Evolutionary conservation across 2,888 invertebrate genomes (phyloP).

Genomic region (Bembecia ichneumoniformis): DNA sequence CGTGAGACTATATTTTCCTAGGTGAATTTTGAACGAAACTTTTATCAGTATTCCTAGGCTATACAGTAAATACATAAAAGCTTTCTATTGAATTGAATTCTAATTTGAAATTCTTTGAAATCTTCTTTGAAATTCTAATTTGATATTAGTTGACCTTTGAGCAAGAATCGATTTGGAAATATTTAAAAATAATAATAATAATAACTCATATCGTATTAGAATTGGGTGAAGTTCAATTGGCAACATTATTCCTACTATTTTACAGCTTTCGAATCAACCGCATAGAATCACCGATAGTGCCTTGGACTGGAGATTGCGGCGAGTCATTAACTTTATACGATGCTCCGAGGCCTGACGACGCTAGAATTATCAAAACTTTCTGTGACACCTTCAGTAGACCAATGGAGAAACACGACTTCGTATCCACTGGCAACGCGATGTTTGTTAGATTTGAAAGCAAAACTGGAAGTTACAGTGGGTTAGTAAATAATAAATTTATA

Average conservation of each 20-base stretch:
- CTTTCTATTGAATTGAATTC: too few relatives aligned
- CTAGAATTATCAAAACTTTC: conserved; percentile 92
- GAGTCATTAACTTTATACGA: conserved; percentile 93
- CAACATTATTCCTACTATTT: not conserved
- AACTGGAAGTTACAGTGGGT: conserved; percentile 92
- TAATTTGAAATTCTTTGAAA: too few relatives aligned
- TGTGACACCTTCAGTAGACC: conserved; percentile 94
- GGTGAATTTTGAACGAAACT: conserved; percentile 52
- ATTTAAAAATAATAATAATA: not conserved
- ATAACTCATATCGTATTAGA: not conserved
- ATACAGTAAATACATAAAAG: too few relatives aligned
- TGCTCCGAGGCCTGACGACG: conserved; percentile 89
- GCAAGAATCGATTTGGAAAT: not conserved
- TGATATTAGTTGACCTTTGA: too few relatives aligned
- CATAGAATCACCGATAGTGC: conserved; percentile 88
- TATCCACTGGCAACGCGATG: conserved; percentile 88
- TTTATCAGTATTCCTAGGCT: too few relatives aligned
- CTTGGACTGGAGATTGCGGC: conserved; percentile 90
- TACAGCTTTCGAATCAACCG: conserved; percentile 88
- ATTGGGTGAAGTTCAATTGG: not conserved
- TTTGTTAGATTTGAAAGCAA: conserved; percentile 93
- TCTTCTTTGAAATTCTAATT: too few relatives aligned
- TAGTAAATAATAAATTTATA: conserved; percentile 19
- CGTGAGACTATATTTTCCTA: conserved; percentile 90
- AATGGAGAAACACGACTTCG: conserved; percentile 94